These are phyloP conservation scores for Todiramphus chloris DNA, from an alignment of 2,113 vertebrate species.

Conservation along the genomic window DNA sequence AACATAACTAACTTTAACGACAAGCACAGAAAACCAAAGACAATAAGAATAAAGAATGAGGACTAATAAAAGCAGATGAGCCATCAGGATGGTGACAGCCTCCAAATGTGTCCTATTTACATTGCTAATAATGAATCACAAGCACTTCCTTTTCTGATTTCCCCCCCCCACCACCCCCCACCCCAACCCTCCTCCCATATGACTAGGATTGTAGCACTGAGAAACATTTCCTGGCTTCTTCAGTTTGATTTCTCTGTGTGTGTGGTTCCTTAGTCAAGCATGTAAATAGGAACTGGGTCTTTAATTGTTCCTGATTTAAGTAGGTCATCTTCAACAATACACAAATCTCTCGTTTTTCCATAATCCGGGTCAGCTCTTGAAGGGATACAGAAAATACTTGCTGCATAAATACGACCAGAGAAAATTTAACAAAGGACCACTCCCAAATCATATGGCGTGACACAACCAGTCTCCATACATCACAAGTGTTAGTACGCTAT, in stretches of 20 bases:
- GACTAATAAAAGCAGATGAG: conserved; percentile 60
- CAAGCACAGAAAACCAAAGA: conserved; percentile 19
- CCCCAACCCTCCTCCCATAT: background rate
- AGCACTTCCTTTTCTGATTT: background rate
- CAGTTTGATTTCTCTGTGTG: background rate
- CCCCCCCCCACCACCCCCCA: background rate
- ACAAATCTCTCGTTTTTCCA: background rate
- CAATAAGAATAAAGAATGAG: conserved; percentile 62
- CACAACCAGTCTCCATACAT: background rate
- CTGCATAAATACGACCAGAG: background rate
- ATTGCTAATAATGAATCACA: conserved; percentile 56
- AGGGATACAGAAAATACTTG: background rate
- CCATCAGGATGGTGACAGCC: conserved; percentile 40
- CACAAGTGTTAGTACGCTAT: background rate
- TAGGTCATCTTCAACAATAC: conserved; percentile 23
- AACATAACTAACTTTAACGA: conserved; percentile 49
- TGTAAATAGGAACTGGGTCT: conserved; percentile 17
- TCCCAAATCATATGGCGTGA: background rate
- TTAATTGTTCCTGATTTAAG: conserved; percentile 59
- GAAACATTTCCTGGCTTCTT: conserved; percentile 9
- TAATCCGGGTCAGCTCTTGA: conserved; percentile 9
- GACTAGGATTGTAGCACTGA: conserved; percentile 12
- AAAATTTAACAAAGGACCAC: background rate
- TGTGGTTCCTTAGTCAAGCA: background rate
- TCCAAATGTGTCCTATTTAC: conserved; percentile 63